Evolutionary conservation across 2,113 vertebrate genomes (phyloP), one percentile per base, ranked within the genome.

Genomic region (Eupsittula cactorum): DNA sequence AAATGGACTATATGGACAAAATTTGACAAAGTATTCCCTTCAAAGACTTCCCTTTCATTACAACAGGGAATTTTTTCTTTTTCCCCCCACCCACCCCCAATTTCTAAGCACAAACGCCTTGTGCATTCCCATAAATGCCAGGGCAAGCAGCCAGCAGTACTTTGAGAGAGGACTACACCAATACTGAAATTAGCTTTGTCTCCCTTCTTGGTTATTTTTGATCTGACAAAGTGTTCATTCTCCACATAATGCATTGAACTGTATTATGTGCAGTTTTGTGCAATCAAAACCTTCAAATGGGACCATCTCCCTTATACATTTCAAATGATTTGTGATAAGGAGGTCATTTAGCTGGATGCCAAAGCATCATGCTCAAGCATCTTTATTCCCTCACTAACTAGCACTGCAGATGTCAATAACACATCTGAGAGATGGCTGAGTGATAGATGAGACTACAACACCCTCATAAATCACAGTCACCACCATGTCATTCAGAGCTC

Each of bases 401-500:
- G 63, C 59, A 37, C 23, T 55, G 70, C 89, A 82, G 63, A 76
- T 88, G 75, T 70, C 95, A 87, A 69, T 52, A 91, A 71, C 20
- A 74, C 39, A 63, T 74, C 42, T 50, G n/a, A 92, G 80, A 85
- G 35, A 75, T 41, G 53, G 23, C 64, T 57, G 60, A 89, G 47
- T 93, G 92, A 93, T 35, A 76, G 86, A 82, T 78, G 67, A 88
- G 62, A 53, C 60, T 89, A 44, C 31, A 55, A 70, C 25, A 81
- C 28, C 17, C 33, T 68, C 78, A 88, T 81, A 95, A 96, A 90
- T 80, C 93, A 84, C 60, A 84, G 39, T 52, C 69, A 77, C 12
- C 50, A 80, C 19, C 18, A 31, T 4, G 39, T 55, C 50, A 86
- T 52, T 57, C 1, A 1, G 39, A 78, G 52, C 29, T 64, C 41